phyloP scores from a whole-genome alignment of 2,888 invertebrate genomes.

The Polydrusus cervinus region DNA sequence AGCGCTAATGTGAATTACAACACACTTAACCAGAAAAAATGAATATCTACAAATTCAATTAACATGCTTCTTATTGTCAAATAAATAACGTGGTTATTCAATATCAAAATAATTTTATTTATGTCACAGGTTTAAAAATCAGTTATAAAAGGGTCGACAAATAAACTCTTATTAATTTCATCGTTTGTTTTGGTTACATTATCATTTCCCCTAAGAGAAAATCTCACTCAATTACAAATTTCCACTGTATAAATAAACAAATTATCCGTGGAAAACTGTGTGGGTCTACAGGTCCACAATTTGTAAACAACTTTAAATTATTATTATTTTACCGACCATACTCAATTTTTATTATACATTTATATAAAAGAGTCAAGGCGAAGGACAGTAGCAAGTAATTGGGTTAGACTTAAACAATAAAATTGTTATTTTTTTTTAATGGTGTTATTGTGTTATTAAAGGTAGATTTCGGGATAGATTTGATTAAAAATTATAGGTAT shows the following conservation, averaged over 20 bases:
- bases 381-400: conserved; percentile 30
- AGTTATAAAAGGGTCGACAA: too few species aligned
- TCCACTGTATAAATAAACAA: background rate
- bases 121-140: too few species aligned
- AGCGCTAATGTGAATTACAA: too few species aligned
- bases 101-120: too few species aligned
- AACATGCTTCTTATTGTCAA: too few species aligned
- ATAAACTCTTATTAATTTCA: too few species aligned
- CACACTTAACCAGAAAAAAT: too few species aligned
- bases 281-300: conserved; percentile 9
- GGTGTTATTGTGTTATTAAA: conserved; percentile 18
- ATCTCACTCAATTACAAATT: too few species aligned
- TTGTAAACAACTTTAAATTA: conserved; percentile 16
- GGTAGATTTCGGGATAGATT: conserved; percentile 23
- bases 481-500: conserved; percentile 16
- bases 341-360: conserved; percentile 30
- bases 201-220: too few species aligned
- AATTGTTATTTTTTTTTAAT: conserved; percentile 22
- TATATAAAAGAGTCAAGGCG: conserved; percentile 39
- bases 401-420: conserved; percentile 26
- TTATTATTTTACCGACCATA: conserved; percentile 4
- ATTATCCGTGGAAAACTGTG: conserved; percentile 8
- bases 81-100: too few species aligned
- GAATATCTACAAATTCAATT: too few species aligned
- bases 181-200: too few species aligned